phyloP scores from a whole-genome alignment of 2,113 vertebrate genomes.

The Aviceda subcristata region DNA sequence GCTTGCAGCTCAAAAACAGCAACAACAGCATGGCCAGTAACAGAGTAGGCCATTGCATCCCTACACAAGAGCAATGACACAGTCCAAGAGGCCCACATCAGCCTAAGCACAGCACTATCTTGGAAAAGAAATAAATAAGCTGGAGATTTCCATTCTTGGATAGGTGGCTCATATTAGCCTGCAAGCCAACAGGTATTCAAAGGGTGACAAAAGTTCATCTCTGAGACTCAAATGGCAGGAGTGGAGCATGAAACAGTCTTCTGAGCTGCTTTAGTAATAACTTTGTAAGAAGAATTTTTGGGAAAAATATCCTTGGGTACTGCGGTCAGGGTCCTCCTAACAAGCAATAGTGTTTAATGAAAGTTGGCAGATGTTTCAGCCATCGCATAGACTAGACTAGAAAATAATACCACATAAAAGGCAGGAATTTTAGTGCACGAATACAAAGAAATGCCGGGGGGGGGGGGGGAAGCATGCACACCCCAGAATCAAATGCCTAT shows the following conservation, averaged over 20 bases:
- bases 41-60: neutral
- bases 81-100: neutral
- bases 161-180: neutral
- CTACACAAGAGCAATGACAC: neutral
- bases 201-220: neutral
- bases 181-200: neutral
- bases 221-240: neutral
- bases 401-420: constrained; percentile 19
- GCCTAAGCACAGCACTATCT: neutral
- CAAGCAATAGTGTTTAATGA: neutral
- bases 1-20: neutral
- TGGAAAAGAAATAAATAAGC: neutral
- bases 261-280: neutral
- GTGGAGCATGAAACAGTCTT: neutral
- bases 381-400: neutral
- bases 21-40: neutral
- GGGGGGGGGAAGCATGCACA: neutral
- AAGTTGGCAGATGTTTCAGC: neutral
- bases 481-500: neutral
- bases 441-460: neutral
- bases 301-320: neutral
- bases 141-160: neutral
- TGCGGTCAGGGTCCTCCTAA: neutral
- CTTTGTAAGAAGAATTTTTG: neutral
- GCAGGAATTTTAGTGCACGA: neutral